Evolutionary conservation across 2,113 vertebrate genomes (phyloP).

Genomic region (Sylvicapra grimmia): DNA sequence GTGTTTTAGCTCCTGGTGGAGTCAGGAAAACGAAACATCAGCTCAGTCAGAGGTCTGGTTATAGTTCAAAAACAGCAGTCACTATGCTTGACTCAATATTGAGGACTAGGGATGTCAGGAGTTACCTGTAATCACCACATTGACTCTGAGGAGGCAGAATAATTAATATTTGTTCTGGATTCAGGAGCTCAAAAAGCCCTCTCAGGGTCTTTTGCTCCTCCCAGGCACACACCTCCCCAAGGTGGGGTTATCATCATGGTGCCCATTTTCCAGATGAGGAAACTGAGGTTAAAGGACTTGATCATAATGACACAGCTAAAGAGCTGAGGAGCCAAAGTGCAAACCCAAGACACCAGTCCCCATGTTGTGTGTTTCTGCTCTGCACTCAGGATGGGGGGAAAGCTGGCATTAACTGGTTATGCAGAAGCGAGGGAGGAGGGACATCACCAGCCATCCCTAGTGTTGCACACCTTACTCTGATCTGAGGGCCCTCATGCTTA

Average conservation of each 20-base stretch:
- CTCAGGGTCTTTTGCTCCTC: background rate
- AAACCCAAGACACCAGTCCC: background rate
- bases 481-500: background rate
- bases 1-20: background rate
- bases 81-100: background rate
- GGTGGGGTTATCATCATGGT: background rate
- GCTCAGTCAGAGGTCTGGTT: background rate
- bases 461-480: accelerated
- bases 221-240: background rate
- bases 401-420: too few relatives aligned
- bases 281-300: background rate
- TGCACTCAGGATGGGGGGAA: background rate
- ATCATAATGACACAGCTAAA: background rate
- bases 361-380: background rate
- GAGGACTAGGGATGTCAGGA: background rate
- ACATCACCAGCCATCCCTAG: accelerated
- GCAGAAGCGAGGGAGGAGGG: background rate
- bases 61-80: background rate
- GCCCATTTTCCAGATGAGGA: background rate
- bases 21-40: background rate
- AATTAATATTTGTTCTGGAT: background rate
- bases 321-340: background rate
- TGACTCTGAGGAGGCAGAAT: background rate
- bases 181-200: background rate
- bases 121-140: background rate